Conservation (phyloP, 92 coral and sea anemone species). For the Porites rus region DNA sequence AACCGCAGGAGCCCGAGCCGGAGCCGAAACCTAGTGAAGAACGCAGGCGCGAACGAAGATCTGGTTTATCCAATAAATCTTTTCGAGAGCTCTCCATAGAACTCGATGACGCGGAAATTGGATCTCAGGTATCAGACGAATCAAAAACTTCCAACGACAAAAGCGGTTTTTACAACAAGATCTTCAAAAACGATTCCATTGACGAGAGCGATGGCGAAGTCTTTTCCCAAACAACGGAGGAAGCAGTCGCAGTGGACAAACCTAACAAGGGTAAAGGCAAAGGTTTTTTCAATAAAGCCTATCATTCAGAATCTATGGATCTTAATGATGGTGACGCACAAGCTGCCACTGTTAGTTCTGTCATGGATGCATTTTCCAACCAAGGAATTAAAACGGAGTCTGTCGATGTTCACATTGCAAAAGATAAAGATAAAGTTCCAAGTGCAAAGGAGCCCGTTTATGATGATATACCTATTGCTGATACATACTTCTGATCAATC, state of each 20-base stretch:
- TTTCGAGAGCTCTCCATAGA: not conserved
- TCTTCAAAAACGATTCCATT: constrained; percentile 20
- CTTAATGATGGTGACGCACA: not conserved
- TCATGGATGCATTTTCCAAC: not conserved
- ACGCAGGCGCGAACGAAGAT: not conserved
- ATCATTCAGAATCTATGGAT: constrained; percentile 25
- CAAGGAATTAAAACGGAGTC: constrained; percentile 1
- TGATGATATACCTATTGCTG: not conserved
- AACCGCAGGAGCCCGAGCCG: not conserved
- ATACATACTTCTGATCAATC: constrained; percentile 22
- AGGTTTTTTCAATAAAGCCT: constrained; percentile 30
- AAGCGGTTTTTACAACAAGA: constrained; percentile 20
- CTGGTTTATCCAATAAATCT: constrained; percentile 13
- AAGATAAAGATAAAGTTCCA: not conserved
- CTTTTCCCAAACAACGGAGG: not conserved
- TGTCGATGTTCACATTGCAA: not conserved
- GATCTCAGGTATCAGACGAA: constrained; percentile 9
- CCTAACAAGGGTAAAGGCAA: constrained; percentile 24
- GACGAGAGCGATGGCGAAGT: constrained; percentile 22
- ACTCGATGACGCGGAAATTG: constrained; percentile 9
- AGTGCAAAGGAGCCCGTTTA: not conserved
- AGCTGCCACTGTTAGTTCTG: not conserved
- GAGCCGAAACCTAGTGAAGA: not conserved
- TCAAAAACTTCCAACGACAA: constrained; percentile 8
- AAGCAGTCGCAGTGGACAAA: constrained; percentile 9